These are phyloP conservation scores for Emydura subglobosa DNA, from an alignment of 2,113 vertebrate species.

Conservation along the genomic window DNA sequence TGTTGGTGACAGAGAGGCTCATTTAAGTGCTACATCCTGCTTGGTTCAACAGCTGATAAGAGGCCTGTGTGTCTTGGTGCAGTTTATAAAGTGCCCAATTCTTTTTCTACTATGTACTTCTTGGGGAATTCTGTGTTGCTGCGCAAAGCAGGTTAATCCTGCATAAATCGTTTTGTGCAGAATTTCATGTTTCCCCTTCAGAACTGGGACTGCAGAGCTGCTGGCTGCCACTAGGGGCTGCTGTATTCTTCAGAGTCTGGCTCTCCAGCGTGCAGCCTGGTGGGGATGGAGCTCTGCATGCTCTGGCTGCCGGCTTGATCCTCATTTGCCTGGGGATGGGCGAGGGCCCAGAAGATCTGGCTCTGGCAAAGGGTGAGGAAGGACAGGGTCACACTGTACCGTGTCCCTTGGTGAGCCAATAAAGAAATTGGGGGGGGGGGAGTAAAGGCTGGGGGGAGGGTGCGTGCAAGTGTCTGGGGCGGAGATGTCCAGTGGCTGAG, in stretches of 20 bases:
- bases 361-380: neutral
- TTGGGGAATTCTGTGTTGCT: neutral
- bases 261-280: neutral
- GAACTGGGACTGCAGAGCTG: neutral
- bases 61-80: constrained; percentile 44
- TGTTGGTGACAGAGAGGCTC: constrained; percentile 64
- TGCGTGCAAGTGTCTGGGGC: neutral
- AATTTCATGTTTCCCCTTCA: neutral
- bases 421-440: neutral
- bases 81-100: neutral
- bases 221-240: neutral
- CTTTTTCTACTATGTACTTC: constrained; percentile 17
- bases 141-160: neutral
- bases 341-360: neutral
- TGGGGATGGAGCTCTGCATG: neutral
- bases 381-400: neutral
- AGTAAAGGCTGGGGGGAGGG: neutral
- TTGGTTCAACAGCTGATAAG: constrained; percentile 37
- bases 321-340: neutral
- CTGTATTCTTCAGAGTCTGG: neutral
- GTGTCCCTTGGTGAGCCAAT: neutral
- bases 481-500: neutral
- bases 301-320: neutral
- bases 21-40: constrained; percentile 70
- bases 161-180: neutral